phyloP scores from a whole-genome alignment of 2,113 vertebrate species.

The Ardeotis arabs region DNA sequence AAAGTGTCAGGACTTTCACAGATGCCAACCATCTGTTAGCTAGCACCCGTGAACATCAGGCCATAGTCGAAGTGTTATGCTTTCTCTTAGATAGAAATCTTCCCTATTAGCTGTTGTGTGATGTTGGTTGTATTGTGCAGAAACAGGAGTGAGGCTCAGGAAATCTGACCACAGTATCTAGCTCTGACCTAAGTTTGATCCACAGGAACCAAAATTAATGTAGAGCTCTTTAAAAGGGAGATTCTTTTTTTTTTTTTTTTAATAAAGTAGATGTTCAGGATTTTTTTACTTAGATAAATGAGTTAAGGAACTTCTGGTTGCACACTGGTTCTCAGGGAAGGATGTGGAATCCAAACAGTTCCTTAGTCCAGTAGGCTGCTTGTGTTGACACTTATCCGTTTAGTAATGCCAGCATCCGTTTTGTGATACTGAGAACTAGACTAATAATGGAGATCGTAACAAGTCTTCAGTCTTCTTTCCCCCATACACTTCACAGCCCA shows the following conservation, averaged over 20 bases:
- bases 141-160: not conserved
- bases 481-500: not conserved
- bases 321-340: not conserved
- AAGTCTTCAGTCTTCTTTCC: not conserved
- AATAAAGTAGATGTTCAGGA: fast-evolving
- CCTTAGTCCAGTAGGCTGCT: not conserved
- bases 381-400: not conserved
- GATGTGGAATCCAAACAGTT: not conserved
- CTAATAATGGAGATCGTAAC: not conserved
- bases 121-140: not conserved
- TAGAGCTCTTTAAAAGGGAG: not conserved
- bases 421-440: not conserved
- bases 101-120: fast-evolving
- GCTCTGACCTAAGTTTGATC: not conserved
- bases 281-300: not conserved
- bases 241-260: not conserved
- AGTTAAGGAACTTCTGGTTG: not conserved
- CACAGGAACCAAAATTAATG: not conserved
- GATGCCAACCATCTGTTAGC: not conserved
- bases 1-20: not conserved
- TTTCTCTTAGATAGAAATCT: not conserved
- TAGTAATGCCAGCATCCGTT: not conserved
- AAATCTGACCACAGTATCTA: not conserved
- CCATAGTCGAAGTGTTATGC: not conserved
- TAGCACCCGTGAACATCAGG: not conserved